Percentiles rank a stretch among this genome's conserved stretches.
These are phyloP conservation scores for Nudaria mundana DNA, from an alignment of 2,888 invertebrate species.

Conservation along the genomic window DNA sequence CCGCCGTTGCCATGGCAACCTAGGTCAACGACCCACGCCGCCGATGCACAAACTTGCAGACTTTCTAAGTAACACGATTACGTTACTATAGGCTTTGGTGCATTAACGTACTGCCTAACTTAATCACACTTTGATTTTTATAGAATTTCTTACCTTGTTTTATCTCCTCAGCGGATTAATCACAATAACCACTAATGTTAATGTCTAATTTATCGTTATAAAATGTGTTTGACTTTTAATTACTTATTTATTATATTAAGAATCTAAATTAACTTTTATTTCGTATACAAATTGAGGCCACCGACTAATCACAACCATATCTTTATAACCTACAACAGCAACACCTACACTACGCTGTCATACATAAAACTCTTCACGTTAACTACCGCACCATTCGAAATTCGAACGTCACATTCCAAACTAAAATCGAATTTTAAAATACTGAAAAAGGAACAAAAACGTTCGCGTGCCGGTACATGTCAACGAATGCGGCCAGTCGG, in stretches of 20 bases:
- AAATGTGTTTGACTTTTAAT: conserved; percentile 14
- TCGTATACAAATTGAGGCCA: conserved; percentile 47
- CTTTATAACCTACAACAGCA: conserved; percentile 28
- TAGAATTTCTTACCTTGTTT: conserved; percentile 17
- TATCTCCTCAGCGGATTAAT: not conserved
- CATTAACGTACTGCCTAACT: not conserved
- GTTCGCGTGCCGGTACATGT: conserved; percentile 76
- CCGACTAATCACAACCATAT: conserved; percentile 31
- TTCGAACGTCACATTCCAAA: conserved; percentile 55
- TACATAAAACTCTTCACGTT: conserved; percentile 5
- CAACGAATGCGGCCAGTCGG: conserved; percentile 68
- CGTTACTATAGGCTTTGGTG: not conserved
- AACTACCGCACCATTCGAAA: conserved; percentile 25
- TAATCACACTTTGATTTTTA: not conserved
- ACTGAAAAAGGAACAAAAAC: conserved; percentile 68
- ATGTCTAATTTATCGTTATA: conserved; percentile 3
- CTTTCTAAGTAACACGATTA: conserved; percentile 14
- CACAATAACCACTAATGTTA: conserved; percentile 12
- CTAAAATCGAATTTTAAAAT: conserved; percentile 45
- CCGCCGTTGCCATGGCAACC: conserved; percentile 64
- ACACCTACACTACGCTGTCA: conserved; percentile 28
- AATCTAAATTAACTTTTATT: conserved; percentile 11
- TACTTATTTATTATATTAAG: conserved; percentile 12
- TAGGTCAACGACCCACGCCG: conserved; percentile 67
- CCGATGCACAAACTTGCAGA: conserved; percentile 45